Evolutionary conservation across 2,888 invertebrate species (phyloP).

Genomic region (Hirtodrosophila trivittata): DNA sequence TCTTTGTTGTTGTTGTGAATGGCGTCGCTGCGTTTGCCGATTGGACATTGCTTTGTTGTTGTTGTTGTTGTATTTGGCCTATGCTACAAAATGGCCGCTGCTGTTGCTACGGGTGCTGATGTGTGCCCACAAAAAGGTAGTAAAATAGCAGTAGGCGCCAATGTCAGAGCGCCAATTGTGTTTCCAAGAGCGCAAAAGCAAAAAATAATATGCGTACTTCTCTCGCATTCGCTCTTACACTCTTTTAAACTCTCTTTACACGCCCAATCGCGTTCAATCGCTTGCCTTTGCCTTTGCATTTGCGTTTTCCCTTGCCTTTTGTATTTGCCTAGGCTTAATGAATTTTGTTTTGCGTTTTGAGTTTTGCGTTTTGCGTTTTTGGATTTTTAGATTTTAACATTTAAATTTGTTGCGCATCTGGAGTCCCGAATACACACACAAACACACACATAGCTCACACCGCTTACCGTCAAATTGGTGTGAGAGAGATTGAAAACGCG

Average conservation of each 20-base stretch:
- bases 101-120: constrained; percentile 18
- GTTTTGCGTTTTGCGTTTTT: constrained; percentile 12
- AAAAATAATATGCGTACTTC: constrained; percentile 3
- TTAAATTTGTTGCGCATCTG: constrained; percentile 60
- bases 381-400: constrained; percentile 22
- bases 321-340: constrained; percentile 32
- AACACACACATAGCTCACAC: constrained; percentile 4
- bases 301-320: not conserved
- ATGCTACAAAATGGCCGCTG: constrained; percentile 48
- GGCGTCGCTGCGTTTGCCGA: constrained; percentile 46
- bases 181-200: constrained; percentile 27
- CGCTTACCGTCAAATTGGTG: constrained; percentile 5
- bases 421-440: constrained; percentile 24
- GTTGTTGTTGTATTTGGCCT: constrained; percentile 7
- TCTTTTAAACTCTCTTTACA: constrained; percentile 20
- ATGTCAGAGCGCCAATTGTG: constrained; percentile 36
- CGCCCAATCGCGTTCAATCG: constrained; percentile 22
- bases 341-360: constrained; percentile 23
- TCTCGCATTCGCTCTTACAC: not conserved
- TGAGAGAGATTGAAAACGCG: constrained; percentile 7
- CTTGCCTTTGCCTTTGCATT: too few species aligned
- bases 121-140: constrained; percentile 17
- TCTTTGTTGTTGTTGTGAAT: constrained; percentile 26
- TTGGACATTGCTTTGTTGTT: constrained; percentile 36
- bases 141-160: constrained; percentile 44